phyloP scores from a whole-genome alignment of 2,888 invertebrate genomes.

The Trachelus tabidus region DNA sequence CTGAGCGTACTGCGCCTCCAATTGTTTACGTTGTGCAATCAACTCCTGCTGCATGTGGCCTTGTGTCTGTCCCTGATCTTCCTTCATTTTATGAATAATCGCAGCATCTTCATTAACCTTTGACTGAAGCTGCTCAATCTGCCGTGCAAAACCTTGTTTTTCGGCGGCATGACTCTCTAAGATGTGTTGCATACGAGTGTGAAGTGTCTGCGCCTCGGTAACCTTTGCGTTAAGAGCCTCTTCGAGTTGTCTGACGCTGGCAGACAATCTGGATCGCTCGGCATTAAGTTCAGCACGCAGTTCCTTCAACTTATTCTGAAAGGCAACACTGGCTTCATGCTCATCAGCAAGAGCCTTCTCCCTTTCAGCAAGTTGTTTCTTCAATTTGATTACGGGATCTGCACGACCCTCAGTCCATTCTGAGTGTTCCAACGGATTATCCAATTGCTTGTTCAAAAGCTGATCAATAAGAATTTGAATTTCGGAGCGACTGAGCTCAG shows the following conservation, averaged over 20 bases:
- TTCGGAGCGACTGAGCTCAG: slow-evolving; percentile 86
- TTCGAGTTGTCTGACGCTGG: slow-evolving; percentile 70
- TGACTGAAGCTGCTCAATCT: slow-evolving; percentile 73
- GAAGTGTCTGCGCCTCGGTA: slow-evolving; percentile 74
- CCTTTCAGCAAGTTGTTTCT: slow-evolving; percentile 89
- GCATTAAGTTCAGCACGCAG: slow-evolving; percentile 76
- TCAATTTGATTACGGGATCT: slow-evolving; percentile 86
- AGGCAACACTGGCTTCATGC: slow-evolving; percentile 78
- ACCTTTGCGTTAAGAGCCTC: slow-evolving; percentile 70
- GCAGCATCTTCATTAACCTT: slow-evolving; percentile 71
- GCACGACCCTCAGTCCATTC: slow-evolving; percentile 90
- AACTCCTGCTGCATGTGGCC: slow-evolving; percentile 67
- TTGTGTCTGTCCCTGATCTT: slow-evolving; percentile 68
- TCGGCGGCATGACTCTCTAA: slow-evolving; percentile 70
- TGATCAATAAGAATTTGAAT: slow-evolving; percentile 91
- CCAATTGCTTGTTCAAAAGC: slow-evolving; percentile 88
- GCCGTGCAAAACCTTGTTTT: slow-evolving; percentile 72
- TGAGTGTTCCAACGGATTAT: slow-evolving; percentile 76
- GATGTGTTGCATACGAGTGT: slow-evolving; percentile 73
- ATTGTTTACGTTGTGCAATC: slow-evolving; percentile 73
- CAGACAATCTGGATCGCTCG: slow-evolving; percentile 72
- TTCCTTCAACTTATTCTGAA: slow-evolving; percentile 84
- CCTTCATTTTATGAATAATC: slow-evolving; percentile 68
- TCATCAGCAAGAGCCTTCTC: slow-evolving; percentile 82
- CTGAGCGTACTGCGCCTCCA: slow-evolving; percentile 75